Conservation (phyloP, 2,888 invertebrate genomes). For the Ryuthela nishihirai region DNA sequence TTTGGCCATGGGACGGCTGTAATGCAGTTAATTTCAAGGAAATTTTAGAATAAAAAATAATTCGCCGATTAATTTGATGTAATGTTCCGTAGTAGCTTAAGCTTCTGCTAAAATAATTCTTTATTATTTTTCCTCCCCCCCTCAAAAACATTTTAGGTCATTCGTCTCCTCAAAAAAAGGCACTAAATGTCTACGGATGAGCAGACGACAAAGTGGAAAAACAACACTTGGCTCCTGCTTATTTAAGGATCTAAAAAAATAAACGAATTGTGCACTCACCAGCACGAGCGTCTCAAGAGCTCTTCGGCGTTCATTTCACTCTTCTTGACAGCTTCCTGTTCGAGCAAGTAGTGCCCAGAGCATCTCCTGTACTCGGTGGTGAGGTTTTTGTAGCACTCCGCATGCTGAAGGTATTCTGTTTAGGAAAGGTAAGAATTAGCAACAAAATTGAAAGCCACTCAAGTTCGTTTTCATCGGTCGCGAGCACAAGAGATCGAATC, state of each 20-base stretch:
- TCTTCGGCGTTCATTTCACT: conserved; percentile 19
- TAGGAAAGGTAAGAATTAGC: neutral
- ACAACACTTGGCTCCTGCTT: neutral
- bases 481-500: too few species aligned
- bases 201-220: too few species aligned
- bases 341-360: conserved; percentile 16
- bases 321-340: conserved; percentile 26
- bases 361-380: conserved; percentile 26
- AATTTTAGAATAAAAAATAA: too few species aligned
- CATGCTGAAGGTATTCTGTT: conserved; percentile 30
- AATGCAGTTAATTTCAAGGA: too few species aligned
- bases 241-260: neutral
- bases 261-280: conserved; percentile 10
- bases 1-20: too few species aligned
- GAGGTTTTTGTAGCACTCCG: conserved; percentile 31
- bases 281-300: conserved; percentile 28
- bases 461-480: too few species aligned
- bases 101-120: too few species aligned
- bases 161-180: neutral
- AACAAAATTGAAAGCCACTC: neutral
- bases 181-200: neutral
- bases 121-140: too few species aligned
- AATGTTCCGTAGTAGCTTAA: too few species aligned
- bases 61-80: too few species aligned
- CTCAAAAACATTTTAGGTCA: too few species aligned